Evolutionary conservation across 2,113 vertebrate genomes (phyloP).

Genomic region (Bambusicola thoracicus): DNA sequence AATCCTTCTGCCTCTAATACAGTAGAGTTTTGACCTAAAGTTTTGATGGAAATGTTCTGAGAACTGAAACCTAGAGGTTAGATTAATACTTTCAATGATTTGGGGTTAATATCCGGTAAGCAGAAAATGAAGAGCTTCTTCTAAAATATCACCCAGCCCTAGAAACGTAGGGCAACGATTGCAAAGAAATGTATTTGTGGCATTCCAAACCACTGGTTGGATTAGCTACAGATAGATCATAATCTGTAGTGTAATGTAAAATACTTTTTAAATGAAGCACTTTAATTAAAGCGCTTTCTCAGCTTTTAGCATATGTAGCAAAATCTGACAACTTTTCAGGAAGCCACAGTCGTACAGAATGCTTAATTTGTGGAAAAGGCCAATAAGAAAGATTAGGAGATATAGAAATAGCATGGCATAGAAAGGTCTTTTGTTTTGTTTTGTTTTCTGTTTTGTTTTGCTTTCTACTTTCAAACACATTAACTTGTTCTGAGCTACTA

Average conservation of each 20-base stretch:
- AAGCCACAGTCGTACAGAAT: background rate
- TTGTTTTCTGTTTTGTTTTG: background rate
- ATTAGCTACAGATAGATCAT: background rate
- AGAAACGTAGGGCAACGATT: background rate
- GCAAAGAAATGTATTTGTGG: background rate
- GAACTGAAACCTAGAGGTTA: background rate
- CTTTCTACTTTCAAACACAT: slow-evolving; percentile 1
- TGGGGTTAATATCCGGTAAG: background rate
- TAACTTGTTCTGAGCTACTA: slow-evolving; percentile 27
- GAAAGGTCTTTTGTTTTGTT: background rate
- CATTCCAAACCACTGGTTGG: background rate
- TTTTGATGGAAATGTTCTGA: background rate
- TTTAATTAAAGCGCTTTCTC: background rate
- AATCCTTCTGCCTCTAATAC: background rate
- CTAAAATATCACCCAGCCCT: background rate
- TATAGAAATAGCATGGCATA: background rate
- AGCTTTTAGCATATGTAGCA: background rate
- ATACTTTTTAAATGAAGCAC: background rate
- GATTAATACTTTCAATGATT: background rate
- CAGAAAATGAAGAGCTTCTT: background rate
- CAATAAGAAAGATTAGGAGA: background rate
- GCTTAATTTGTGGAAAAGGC: background rate
- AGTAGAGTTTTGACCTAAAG: background rate
- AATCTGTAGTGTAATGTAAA: background rate
- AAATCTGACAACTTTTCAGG: background rate